A percentile compares a stretch with the other conserved stretches of the same genome.
Evolutionary conservation across 2,797 vertebrate species (phyloP).

Genomic region (Enteromius paludinosus): DNA sequence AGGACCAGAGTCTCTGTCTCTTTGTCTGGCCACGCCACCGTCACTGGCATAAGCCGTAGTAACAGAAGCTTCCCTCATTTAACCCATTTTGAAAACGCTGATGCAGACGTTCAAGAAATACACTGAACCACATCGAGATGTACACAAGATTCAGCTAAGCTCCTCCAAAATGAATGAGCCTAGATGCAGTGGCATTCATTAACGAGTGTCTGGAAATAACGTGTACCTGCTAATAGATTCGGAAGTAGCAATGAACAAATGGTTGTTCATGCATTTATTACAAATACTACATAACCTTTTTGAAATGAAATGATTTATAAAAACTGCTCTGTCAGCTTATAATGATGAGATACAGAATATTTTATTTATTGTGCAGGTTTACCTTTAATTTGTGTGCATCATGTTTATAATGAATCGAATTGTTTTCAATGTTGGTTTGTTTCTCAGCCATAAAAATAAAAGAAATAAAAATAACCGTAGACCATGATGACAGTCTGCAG

Average conservation of each 20-base stretch:
- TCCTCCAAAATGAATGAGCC: background rate
- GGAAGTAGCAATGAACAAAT: background rate
- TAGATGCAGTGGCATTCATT: background rate
- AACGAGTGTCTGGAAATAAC: background rate
- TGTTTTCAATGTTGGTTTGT: background rate
- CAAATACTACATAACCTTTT: background rate
- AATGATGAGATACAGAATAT: background rate
- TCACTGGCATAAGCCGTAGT: background rate
- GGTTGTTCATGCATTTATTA: background rate
- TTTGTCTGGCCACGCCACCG: background rate
- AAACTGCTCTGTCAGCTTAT: background rate
- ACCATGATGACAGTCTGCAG: background rate
- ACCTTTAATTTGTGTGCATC: background rate
- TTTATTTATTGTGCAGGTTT: background rate
- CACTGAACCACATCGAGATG: background rate
- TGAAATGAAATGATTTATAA: background rate
- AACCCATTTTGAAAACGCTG: background rate
- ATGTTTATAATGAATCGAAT: background rate
- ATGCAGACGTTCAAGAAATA: background rate
- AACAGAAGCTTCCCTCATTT: background rate
- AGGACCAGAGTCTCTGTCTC: background rate
- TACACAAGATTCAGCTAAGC: background rate
- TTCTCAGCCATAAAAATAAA: background rate
- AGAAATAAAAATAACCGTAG: background rate
- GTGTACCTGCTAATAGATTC: background rate